Percentiles rank a stretch among this genome's conserved stretches.
phyloP scores from a whole-genome alignment of 64 coral and sea anemone species.

The Actinia equina region DNA sequence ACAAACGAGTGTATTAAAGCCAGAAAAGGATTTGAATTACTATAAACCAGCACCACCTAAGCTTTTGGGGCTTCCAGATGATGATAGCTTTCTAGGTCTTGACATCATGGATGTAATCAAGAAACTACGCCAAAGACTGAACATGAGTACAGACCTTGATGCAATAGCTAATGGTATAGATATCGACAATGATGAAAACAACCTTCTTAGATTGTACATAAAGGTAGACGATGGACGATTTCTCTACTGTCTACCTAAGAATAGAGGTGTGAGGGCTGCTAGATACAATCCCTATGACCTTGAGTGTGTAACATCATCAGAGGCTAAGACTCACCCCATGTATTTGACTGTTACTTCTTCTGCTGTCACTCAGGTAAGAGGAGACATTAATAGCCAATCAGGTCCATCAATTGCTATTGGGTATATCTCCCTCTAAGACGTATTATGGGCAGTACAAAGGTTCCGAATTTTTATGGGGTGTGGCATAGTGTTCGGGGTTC shows the following conservation, averaged over 20 bases:
- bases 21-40: slow-evolving; percentile 17
- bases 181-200: slow-evolving; percentile 65
- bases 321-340: slow-evolving; percentile 58
- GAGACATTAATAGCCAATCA: not conserved
- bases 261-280: slow-evolving; percentile 52
- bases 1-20: not conserved
- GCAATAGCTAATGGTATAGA: slow-evolving; percentile 78
- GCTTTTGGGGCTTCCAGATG: not conserved
- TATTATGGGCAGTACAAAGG: no score
- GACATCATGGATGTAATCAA: slow-evolving; percentile 57
- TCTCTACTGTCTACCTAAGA: slow-evolving; percentile 70
- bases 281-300: slow-evolving; percentile 96
- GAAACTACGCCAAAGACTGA: slow-evolving; percentile 62
- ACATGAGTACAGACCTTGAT: slow-evolving; percentile 79
- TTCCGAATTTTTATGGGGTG: no score
- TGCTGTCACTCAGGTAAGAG: slow-evolving; percentile 82
- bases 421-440: no score
- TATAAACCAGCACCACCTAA: not conserved
- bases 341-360: slow-evolving; percentile 92
- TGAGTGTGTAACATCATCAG: slow-evolving; percentile 62
- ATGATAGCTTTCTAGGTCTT: slow-evolving; percentile 56
- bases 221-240: slow-evolving; percentile 88
- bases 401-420: no score
- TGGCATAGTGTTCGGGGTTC: no score
- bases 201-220: slow-evolving; percentile 68